Evolutionary conservation across 1,140 invertebrate species (phyloP).

Genomic region (Penaeus vannamei): DNA sequence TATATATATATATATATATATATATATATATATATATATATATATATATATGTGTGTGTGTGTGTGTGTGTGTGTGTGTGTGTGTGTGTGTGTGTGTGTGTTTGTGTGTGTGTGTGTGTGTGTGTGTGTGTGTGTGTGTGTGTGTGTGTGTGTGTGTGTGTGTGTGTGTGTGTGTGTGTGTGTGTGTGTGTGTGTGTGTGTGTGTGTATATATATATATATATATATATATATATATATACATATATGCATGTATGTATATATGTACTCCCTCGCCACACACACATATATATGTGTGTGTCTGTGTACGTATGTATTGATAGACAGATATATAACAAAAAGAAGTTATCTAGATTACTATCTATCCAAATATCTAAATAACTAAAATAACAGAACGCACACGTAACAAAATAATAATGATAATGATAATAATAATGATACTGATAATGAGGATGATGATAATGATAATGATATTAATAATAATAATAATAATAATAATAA

Average conservation of each 20-base stretch:
- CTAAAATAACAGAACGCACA: too few species aligned
- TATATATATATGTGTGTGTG: not conserved
- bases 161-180: not conserved
- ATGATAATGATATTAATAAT: too few species aligned
- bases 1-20: not conserved
- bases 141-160: not conserved
- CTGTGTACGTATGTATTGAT: too few species aligned
- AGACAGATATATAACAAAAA: not conserved
- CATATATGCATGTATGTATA: not conserved
- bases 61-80: not conserved
- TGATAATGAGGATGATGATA: too few species aligned
- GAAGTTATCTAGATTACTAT: too few species aligned
- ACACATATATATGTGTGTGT: not conserved
- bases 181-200: not conserved
- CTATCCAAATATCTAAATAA: too few species aligned
- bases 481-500: too few species aligned
- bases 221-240: not conserved
- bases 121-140: not conserved
- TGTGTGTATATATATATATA: not conserved
- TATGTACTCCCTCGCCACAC: not conserved
- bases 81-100: not conserved
- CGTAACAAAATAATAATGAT: too few species aligned
- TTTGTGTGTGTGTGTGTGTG: not conserved
- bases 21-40: not conserved
- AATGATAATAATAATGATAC: too few species aligned